Base-by-base conservation (phyloP, 2,113 vertebrate species). In the Eublepharis macularius region DNA sequence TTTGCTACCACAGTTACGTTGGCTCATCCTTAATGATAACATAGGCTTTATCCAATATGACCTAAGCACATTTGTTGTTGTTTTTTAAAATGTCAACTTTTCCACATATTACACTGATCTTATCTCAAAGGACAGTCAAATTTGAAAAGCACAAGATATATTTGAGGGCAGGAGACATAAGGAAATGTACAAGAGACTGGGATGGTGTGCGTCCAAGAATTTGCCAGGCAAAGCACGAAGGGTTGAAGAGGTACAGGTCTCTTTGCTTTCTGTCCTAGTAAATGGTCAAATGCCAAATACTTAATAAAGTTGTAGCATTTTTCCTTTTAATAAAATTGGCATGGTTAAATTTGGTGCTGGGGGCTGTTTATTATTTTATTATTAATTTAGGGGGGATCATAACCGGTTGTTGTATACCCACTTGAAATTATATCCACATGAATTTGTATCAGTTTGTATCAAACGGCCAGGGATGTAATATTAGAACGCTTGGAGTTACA, bases 291-390 rank as follows among this genome's bases (percentile, higher is more conserved):
- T 84, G 36, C 36, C 82, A 86, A 51, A 36, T 76, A 21, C 41
- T 80, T 85, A 84, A 87, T 83, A 89, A 51, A 1, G 10, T 80
- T 85, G 74, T 81, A 79, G 16, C n/a, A 34, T 91, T 90, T 90
- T 74, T 32, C 36, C n/a, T 7, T 16, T 75, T 91, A 88, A 29
- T 81, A 87, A 86, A 84, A 81, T 54, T 29, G 39, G 6, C n/a
- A 41, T 24, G 17, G 36, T 43, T 87, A 0, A 0, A 68, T 86
- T 78, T 85, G 68, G 41, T 45, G 41, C 26, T 86, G 54, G 43
- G 60, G 69, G 68, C 24, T 74, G 68, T 69, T 34, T 63, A 74
- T 80, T 86, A 60, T 63, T 80, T 32, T 86, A 73, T 80, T 63
- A 51, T 54, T 65, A 80, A 86, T 80, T 86, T 77, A 74, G 41